Evolutionary conservation across 2,888 invertebrate genomes (phyloP), one percentile per base, ranked within the genome.

Genomic region (Lydus trimaculatus): DNA sequence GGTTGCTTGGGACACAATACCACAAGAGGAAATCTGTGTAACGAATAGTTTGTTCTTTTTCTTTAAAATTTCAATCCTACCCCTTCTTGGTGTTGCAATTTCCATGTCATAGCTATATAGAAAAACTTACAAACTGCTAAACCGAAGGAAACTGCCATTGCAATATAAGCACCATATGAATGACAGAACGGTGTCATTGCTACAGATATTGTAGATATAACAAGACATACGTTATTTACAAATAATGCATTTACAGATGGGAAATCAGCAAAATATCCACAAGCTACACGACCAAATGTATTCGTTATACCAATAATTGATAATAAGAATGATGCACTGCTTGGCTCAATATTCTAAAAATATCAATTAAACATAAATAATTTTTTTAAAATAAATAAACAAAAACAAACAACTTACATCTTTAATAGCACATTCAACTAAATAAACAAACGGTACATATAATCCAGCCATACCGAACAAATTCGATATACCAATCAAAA

Each of bases 401-500:
- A 13, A 36, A 36, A 0, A 1, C 17, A 33, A 11, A 60, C 52
- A 64, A 87, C 89, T 89, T 85, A 93, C 93, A 81, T 92, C 91
- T 66, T 87, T 84, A 69, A 85, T 88, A 13, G 94, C 94, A 64
- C 93, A 92, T 78, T 96, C 94, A 28, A 96, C 95, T 65, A 99
- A 89, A 83, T 96, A 99, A 61, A 97, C 95, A 85, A 97, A 99
- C 48, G 99, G 99, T 75, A 99, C 95, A 85, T 98, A 98, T 65
- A 98, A 91, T 74, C 98, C 98, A 64, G 98, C 94, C 94, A 99
- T 98, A 78, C 98, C 99, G 84, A 99, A 96, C 67, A 99, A 89
- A 85, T 98, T 98, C 73, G 96, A 97, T 64, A 98, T 90, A 70
- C 95, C 96, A 80, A 98, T 95, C 64, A 97, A 87, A 88, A 96